Percentiles rank a stretch among this genome's conserved stretches.
These are phyloP conservation scores for Seriola quinqueradiata DNA, from an alignment of 2,113 vertebrate genomes.

Conservation along the genomic window DNA sequence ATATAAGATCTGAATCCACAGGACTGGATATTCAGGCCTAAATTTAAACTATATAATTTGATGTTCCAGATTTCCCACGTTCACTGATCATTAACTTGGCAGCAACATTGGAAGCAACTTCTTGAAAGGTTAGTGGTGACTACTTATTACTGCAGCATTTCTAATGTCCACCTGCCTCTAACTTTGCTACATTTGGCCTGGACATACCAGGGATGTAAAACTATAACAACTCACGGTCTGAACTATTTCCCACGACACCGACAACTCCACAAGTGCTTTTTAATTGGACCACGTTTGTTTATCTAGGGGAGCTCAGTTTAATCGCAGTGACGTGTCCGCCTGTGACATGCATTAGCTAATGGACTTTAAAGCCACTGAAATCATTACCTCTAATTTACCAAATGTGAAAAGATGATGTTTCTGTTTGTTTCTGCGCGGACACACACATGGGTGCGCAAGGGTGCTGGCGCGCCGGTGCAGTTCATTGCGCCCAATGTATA, in stretches of 20 bases:
- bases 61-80: too few species aligned
- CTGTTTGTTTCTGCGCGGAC: slow-evolving; percentile 25
- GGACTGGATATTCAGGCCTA: background rate
- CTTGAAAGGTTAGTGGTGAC: background rate
- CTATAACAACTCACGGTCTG: background rate
- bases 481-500: background rate
- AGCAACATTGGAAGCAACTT: background rate
- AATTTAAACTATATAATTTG: background rate
- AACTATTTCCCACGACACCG: slow-evolving; percentile 17
- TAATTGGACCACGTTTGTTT: slow-evolving; percentile 63
- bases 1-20: background rate
- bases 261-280: slow-evolving; percentile 18
- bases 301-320: slow-evolving; percentile 84
- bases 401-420: background rate
- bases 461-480: background rate
- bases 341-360: slow-evolving; percentile 86
- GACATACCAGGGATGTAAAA: background rate
- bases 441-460: background rate
- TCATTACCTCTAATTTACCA: slow-evolving; percentile 74
- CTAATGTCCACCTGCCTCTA: background rate
- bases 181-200: background rate
- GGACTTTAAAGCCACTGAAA: slow-evolving; percentile 85
- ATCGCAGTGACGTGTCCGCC: slow-evolving; percentile 87
- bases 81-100: too few species aligned
- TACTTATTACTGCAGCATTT: background rate